Percentiles rank a stretch among this genome's conserved stretches.
These are phyloP conservation scores for Notiomystis cincta DNA, from an alignment of 2,113 vertebrate genomes.

Conservation along the genomic window DNA sequence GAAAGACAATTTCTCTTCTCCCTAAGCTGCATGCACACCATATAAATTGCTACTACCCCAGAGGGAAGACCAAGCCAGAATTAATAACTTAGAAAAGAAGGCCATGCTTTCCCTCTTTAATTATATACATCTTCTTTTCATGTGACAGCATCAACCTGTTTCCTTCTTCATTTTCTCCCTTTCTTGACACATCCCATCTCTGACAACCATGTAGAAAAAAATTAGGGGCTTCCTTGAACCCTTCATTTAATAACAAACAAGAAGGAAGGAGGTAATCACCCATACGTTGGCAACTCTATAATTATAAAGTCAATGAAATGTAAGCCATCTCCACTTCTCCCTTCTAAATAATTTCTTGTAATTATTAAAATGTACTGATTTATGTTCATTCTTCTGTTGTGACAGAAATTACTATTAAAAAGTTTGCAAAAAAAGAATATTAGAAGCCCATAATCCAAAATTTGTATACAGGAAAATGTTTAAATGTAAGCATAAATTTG, in stretches of 20 bases:
- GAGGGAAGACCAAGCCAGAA: not conserved
- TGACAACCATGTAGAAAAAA: not conserved
- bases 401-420: not conserved
- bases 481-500: not conserved
- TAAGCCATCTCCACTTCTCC: conserved; percentile 1
- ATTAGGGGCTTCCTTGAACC: not conserved
- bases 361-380: not conserved
- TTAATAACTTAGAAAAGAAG: conserved; percentile 6
- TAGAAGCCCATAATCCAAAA: not conserved
- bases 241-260: not conserved
- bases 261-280: conserved; percentile 8
- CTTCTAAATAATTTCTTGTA: conserved; percentile 29
- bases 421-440: not conserved
- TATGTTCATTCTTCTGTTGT: not conserved
- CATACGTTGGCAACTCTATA: not conserved
- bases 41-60: not conserved
- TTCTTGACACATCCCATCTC: not conserved
- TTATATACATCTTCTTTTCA: not conserved
- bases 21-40: not conserved
- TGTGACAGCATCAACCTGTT: not conserved
- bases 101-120: not conserved
- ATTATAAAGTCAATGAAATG: conserved; percentile 44
- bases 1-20: not conserved
- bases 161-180: not conserved
- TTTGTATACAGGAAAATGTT: not conserved